Percentiles rank a stretch among this genome's conserved stretches.
phyloP scores from a whole-genome alignment of 1,140 invertebrate species.

The Dufourea novaeangliae region DNA sequence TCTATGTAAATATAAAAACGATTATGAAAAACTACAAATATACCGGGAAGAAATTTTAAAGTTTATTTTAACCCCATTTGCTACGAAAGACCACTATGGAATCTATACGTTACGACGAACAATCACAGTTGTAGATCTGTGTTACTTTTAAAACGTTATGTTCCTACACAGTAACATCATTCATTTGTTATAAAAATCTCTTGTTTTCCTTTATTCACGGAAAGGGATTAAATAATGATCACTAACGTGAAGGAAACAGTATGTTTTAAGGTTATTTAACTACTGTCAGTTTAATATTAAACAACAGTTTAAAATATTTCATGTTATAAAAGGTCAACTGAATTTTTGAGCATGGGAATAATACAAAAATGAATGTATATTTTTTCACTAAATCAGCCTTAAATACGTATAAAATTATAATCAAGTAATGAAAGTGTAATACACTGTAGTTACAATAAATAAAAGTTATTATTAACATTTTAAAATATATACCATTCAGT shows the following conservation, averaged over 20 bases:
- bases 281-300: background rate
- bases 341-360: background rate
- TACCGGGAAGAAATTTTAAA: background rate
- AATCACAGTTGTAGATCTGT: too few species aligned
- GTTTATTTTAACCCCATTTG: background rate
- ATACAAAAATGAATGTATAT: background rate
- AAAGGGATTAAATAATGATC: too few species aligned
- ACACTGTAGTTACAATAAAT: slow-evolving; percentile 47
- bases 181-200: too few species aligned
- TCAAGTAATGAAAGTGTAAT: slow-evolving; percentile 13
- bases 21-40: background rate
- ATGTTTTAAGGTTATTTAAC: background rate
- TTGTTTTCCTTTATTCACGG: too few species aligned
- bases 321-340: too few species aligned
- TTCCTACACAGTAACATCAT: too few species aligned
- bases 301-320: background rate
- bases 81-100: too few species aligned
- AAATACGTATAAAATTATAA: slow-evolving; percentile 47
- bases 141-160: too few species aligned
- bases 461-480: slow-evolving; percentile 2
- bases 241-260: background rate
- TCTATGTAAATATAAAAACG: slow-evolving; percentile 22
- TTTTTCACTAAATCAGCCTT: background rate
- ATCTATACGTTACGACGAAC: too few species aligned
- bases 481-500: background rate